phyloP scores from a whole-genome alignment of 2,797 vertebrate species.

The Pristis pectinata region DNA sequence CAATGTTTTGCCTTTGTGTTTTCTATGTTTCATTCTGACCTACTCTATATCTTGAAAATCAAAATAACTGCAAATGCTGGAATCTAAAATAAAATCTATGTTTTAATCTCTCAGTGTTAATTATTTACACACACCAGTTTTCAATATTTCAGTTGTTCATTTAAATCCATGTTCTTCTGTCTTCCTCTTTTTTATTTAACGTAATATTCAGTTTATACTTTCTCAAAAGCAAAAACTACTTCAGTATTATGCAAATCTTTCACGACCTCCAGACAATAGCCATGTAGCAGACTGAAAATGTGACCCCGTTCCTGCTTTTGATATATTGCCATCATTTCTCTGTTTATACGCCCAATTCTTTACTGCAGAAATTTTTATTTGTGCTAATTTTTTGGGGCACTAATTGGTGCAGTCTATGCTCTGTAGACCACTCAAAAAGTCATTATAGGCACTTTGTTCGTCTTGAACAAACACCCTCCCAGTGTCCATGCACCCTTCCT shows the following conservation, averaged over 20 bases:
- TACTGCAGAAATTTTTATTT: neutral
- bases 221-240: neutral
- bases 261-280: neutral
- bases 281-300: neutral
- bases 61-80: no score
- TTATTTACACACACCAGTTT: neutral
- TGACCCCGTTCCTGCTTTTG: neutral
- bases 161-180: neutral
- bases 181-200: neutral
- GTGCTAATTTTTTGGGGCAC: neutral
- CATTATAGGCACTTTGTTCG: neutral
- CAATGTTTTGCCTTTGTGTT: neutral
- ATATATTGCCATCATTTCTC: neutral
- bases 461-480: neutral
- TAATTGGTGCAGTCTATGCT: neutral
- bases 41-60: neutral
- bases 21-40: neutral
- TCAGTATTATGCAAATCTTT: neutral
- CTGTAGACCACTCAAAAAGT: neutral
- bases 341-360: neutral
- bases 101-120: neutral
- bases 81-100: no score
- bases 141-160: neutral
- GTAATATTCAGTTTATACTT: neutral
- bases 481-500: neutral